A percentile compares a stretch with the other conserved stretches of the same genome.
phyloP scores from a whole-genome alignment of 2,888 invertebrate genomes.

The Synanthedon formicaeformis region DNA sequence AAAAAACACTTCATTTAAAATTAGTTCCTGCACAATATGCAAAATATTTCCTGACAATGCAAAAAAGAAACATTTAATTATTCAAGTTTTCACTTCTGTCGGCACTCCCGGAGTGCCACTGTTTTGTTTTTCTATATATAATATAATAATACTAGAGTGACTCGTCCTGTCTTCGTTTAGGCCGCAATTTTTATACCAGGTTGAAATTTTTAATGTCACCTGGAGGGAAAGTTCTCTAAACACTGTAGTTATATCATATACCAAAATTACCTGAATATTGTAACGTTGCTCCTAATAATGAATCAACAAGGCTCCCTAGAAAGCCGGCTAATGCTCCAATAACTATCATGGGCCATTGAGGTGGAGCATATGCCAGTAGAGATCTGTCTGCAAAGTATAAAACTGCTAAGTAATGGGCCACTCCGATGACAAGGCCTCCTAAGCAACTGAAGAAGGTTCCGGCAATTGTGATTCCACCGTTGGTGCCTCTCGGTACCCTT shows the following conservation, averaged over 20 bases:
- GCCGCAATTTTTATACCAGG: neutral
- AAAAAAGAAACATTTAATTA: no score
- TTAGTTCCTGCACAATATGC: no score
- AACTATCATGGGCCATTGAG: slow-evolving; percentile 84
- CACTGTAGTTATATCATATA: neutral
- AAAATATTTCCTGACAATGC: no score
- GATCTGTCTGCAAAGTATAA: slow-evolving; percentile 73
- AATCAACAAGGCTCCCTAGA: slow-evolving; percentile 85
- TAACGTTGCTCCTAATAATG: slow-evolving; percentile 84
- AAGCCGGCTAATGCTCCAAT: slow-evolving; percentile 81
- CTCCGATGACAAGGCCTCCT: slow-evolving; percentile 79
- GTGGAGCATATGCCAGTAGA: slow-evolving; percentile 70
- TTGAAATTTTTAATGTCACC: no score
- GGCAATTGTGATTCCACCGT: slow-evolving; percentile 82
- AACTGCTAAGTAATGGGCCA: slow-evolving; percentile 77
- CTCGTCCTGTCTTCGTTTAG: no score
- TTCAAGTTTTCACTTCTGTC: no score
- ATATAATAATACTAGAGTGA: no score
- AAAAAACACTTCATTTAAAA: no score
- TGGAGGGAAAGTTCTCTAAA: no score
- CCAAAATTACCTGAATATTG: slow-evolving; percentile 81
- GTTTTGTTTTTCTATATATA: no score
- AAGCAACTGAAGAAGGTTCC: slow-evolving; percentile 71
- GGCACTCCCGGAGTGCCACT: no score
- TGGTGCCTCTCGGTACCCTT: slow-evolving; percentile 87